phyloP scores from a whole-genome alignment of 2,888 invertebrate genomes.

The Stenotaenia linearis region DNA sequence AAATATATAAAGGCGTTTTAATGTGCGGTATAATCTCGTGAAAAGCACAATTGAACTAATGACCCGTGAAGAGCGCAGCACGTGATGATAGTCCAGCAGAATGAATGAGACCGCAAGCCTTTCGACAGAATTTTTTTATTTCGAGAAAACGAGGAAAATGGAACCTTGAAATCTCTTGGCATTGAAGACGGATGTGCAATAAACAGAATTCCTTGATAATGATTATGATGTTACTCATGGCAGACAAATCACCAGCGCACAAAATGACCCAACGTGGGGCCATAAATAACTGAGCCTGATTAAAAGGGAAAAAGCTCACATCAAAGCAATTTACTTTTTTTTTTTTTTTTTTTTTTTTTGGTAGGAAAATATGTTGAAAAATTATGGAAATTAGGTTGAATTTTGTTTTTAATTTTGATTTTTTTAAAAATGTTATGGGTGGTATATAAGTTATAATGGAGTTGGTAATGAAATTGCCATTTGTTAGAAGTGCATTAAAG shows the following conservation, averaged over 20 bases:
- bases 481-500: no score
- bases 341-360: background rate
- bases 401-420: background rate
- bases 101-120: background rate
- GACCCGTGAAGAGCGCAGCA: slow-evolving; percentile 1
- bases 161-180: background rate
- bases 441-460: no score
- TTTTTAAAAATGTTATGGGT: no score
- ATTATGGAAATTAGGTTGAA: no score
- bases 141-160: background rate
- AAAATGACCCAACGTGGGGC: background rate
- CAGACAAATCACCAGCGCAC: background rate
- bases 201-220: background rate
- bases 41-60: slow-evolving; percentile 1
- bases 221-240: background rate
- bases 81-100: background rate
- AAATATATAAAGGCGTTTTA: no score
- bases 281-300: background rate
- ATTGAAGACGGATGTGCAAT: background rate
- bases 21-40: background rate
- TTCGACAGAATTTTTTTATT: background rate
- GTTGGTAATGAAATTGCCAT: no score
- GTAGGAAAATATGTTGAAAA: no score
- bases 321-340: background rate
- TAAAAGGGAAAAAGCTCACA: background rate